Evolutionary conservation across 2,113 vertebrate species (phyloP).

Genomic region (Scortum barcoo): DNA sequence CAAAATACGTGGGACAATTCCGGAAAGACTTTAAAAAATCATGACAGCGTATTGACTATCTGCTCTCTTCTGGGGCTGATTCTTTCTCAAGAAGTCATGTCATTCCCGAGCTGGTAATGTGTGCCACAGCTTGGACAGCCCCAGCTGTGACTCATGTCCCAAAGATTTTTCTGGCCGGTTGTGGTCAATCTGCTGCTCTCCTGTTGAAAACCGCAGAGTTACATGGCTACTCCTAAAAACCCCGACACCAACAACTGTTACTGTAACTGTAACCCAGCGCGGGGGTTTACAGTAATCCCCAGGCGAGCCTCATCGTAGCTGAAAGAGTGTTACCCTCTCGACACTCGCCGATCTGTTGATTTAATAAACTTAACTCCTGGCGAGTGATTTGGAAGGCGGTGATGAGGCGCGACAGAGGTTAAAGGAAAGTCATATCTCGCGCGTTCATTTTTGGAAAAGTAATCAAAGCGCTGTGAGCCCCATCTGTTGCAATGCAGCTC

Average conservation of each 20-base stretch:
- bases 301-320: constrained; percentile 45
- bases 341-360: constrained; percentile 38
- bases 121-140: constrained; percentile 53
- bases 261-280: constrained; percentile 56
- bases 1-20: not conserved
- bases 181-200: constrained; percentile 64
- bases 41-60: not conserved
- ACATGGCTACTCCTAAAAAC: constrained; percentile 46
- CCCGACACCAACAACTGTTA: constrained; percentile 59
- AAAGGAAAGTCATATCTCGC: constrained; percentile 15
- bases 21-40: not conserved
- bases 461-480: not conserved
- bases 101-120: constrained; percentile 60
- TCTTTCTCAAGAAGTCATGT: constrained; percentile 20
- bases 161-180: constrained; percentile 67
- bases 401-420: constrained; percentile 30
- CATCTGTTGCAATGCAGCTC: constrained; percentile 11
- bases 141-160: constrained; percentile 70
- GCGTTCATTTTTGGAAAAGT: constrained; percentile 7
- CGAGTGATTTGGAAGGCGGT: constrained; percentile 25
- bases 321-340: constrained; percentile 27
- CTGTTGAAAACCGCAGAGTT: constrained; percentile 65
- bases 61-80: not conserved
- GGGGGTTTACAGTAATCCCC: constrained; percentile 60
- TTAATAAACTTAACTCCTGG: constrained; percentile 45